Base-by-base conservation (phyloP, 1,140 invertebrate genomes). In the Asbolus verrucosus region DNA sequence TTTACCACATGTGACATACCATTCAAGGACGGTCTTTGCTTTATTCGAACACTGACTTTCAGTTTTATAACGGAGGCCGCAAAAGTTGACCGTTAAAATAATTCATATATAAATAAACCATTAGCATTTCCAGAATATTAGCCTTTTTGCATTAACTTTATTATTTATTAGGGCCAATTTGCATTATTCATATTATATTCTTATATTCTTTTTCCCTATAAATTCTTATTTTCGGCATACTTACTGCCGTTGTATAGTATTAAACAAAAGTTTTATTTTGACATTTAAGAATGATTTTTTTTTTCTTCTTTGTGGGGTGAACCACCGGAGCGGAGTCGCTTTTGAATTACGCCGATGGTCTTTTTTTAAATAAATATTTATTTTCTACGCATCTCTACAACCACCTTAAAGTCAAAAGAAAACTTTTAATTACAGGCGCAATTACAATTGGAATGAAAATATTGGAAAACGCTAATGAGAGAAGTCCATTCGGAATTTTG, bases 1-100 rank as follows among this genome's bases (percentile, higher is more conserved):
- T 54, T 24, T 54, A 27, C 46, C 46, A 54, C 46, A 54, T 54
- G 21, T 54, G 46, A 54, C 46, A 54, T 54, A 54, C 46, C 46
- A 54, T 54, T 54, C 46, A 54, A 54, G 46, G 46, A 54, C 46
- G 46, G 46, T 54, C 46, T 54, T 54, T 54, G 46, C 46, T 54
- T 54, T 27, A 54, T 54, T 54, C 46, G 46, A 54, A 24, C 46
- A 54, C 46, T 54, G 46, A 54, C 46, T 54, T 54, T 54, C 46
- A 54, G 46, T 54, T 54, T 54, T 54, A 54, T 54, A 54, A 54
- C 41, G 21, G 46, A 54, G 46, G 46, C 46, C 21, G 27, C 46
- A 24, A 54, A 24, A 21, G 15, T 14, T 54, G 21, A 54, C 46
- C 46, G 46, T 54, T 54, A 54, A 54, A 54, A 54, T 54, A 54